These are phyloP conservation scores for Ectemnius cavifrons DNA, from an alignment of 2,888 invertebrate species.

Conservation along the genomic window DNA sequence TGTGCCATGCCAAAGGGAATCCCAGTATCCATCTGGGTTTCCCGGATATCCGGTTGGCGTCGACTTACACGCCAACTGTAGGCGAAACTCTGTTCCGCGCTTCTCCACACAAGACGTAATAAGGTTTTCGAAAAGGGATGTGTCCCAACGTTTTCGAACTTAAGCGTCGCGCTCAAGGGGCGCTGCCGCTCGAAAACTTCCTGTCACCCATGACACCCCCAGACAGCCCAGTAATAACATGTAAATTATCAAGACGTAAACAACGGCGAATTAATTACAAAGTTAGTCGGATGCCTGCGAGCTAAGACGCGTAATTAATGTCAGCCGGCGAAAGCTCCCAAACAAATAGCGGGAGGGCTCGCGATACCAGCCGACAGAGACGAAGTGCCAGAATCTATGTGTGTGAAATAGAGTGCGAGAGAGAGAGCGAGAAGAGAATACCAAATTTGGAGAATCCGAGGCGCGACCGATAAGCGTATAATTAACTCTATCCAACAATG, in stretches of 20 bases:
- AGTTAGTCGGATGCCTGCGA: constrained; percentile 8
- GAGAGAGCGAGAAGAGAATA: constrained; percentile 8
- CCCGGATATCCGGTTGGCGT: too few relatives aligned
- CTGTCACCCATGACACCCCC: not conserved
- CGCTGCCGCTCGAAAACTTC: not conserved
- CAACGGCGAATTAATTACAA: constrained; percentile 8
- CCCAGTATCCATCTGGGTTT: too few relatives aligned
- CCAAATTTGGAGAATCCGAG: constrained; percentile 34
- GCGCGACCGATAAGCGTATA: constrained; percentile 31
- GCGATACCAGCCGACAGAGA: not conserved
- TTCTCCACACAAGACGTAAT: constrained; percentile 12
- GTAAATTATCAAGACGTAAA: constrained; percentile 13
- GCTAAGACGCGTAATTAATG: constrained; percentile 8
- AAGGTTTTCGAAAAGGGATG: constrained; percentile 3
- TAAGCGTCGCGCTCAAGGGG: not conserved
- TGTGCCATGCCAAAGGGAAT: too few relatives aligned
- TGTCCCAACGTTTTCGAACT: constrained; percentile 10
- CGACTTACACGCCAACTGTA: too few relatives aligned
- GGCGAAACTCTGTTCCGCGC: constrained; percentile 20
- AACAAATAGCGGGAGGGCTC: not conserved
- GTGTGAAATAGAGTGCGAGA: too few relatives aligned
- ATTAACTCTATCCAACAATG: constrained; percentile 42
- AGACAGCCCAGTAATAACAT: not conserved
- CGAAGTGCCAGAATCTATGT: not conserved
- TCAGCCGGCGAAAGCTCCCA: constrained; percentile 2